A percentile compares a stretch with the other conserved stretches of the same genome.
phyloP scores from a whole-genome alignment of 2,113 vertebrate species.

The Pyxicephalus adspersus region DNA sequence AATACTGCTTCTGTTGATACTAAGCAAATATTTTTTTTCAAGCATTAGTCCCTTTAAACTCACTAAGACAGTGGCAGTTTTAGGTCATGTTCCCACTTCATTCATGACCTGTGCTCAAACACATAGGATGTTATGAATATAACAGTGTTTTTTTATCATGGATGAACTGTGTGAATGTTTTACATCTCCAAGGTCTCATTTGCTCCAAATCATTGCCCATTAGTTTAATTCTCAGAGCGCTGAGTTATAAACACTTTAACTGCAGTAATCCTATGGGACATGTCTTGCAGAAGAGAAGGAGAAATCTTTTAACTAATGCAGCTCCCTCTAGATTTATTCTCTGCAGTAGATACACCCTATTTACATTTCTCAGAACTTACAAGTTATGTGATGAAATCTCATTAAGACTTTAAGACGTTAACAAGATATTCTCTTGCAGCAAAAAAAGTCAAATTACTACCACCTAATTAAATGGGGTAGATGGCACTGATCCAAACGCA shows the following conservation, averaged over 20 bases:
- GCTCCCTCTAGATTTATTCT: slow-evolving; percentile 48
- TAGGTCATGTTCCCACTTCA: neutral
- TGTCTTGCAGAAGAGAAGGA: slow-evolving; percentile 40
- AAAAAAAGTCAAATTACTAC: slow-evolving; percentile 42
- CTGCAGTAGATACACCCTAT: slow-evolving; percentile 46
- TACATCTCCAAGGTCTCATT: slow-evolving; percentile 60
- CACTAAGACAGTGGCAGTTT: neutral
- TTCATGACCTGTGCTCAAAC: slow-evolving; percentile 3
- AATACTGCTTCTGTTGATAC: too few species aligned
- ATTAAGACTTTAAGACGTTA: slow-evolving; percentile 47
- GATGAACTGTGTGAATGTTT: slow-evolving; percentile 53
- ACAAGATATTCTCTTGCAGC: slow-evolving; percentile 40
- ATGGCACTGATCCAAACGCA: slow-evolving; percentile 18
- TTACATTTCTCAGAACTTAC: slow-evolving; percentile 55
- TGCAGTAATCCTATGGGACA: slow-evolving; percentile 60
- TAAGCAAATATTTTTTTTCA: too few species aligned
- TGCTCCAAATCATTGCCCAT: slow-evolving; percentile 59
- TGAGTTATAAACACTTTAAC: slow-evolving; percentile 62
- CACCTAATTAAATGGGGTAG: slow-evolving; percentile 49
- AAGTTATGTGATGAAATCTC: slow-evolving; percentile 53
- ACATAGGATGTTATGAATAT: slow-evolving; percentile 4
- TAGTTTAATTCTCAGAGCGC: slow-evolving; percentile 61
- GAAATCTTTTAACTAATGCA: slow-evolving; percentile 51
- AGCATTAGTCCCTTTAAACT: too few species aligned
- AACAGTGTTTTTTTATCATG: slow-evolving; percentile 24